Conservation (phyloP, 2,113 vertebrate genomes). For the Sylvia atricapilla region DNA sequence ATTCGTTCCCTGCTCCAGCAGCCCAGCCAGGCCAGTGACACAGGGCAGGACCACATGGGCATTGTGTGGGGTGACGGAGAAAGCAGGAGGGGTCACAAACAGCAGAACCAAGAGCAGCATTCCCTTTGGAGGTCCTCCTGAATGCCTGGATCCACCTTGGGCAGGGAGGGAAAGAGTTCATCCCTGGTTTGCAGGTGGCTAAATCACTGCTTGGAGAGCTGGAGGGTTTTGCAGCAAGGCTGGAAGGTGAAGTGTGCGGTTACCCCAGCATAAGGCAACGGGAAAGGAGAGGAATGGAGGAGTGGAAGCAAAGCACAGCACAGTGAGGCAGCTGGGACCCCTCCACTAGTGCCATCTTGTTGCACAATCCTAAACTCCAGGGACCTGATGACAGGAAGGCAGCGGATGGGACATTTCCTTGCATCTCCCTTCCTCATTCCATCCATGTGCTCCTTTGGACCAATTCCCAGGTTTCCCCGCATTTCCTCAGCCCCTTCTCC, state of each 20-base stretch:
- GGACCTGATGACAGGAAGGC: fast-evolving
- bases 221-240: not conserved
- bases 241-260: not conserved
- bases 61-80: fast-evolving
- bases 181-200: not conserved
- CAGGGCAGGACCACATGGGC: not conserved
- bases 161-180: not conserved
- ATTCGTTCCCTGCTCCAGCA: not conserved
- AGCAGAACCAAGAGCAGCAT: not conserved
- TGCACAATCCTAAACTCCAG: not conserved
- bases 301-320: not conserved
- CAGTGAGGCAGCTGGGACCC: not conserved
- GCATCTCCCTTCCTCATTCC: not conserved
- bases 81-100: not conserved
- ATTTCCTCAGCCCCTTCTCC: not conserved
- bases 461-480: fast-evolving
- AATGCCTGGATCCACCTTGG: not conserved
- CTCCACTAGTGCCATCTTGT: fast-evolving
- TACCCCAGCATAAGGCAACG: fast-evolving
- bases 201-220: not conserved
- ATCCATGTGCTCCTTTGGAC: not conserved
- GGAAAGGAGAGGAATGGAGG: not conserved
- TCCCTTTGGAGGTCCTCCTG: not conserved
- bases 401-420: not conserved
- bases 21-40: not conserved